Base-by-base conservation (phyloP, 2,888 invertebrate genomes). In the Drosophila nr. medialis region DNA sequence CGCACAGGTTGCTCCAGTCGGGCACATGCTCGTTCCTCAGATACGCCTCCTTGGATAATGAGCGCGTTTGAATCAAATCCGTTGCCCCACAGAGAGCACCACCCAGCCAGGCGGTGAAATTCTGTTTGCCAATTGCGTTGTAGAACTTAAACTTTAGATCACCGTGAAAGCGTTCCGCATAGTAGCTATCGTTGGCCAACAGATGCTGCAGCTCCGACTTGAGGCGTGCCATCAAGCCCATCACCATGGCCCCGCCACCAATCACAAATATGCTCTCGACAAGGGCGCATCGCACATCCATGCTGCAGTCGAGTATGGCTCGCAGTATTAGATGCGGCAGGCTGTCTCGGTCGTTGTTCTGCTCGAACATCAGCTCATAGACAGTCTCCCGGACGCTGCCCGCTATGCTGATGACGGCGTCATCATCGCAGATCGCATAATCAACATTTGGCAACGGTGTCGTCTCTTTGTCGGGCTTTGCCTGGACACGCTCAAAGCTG, bases 61-160 rank as follows among this genome's bases (percentile, higher is more conserved):
- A 96, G 51, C 96, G 94, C 64, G 95, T 94, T 40, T 95, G 94
- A 38, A 97, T 93, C 70, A 96, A 94, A 89, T 96, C 96, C 2
- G 96, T 95, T 40, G 96, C 95, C 53, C 96, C 96, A 91, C 96
- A 96, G 77, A 97, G 95, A 11, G 97, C 95, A 63, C 96, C 96
- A 92, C 98, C 98, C 34, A 97, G 93, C 98, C 99, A 99, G 45
- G 96, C 96, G 15, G 95, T 95, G 90, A 96, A 96, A 94, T 98
- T 98, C 65, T 95, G 95, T 91, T 96, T 96, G 38, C 96, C 95
- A 21, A 98, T 97, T 42, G 96, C 94, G 4, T 93, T 93, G 93
- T 98, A 98, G 92, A 98, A 97, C 93, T 96, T 96, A 91, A 98
- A 96, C 32, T 93, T 94, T 64, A 94, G 62, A 15, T 90, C 77